Base-by-base conservation (phyloP, 2,888 invertebrate species). In the Lysandra bellargus region DNA sequence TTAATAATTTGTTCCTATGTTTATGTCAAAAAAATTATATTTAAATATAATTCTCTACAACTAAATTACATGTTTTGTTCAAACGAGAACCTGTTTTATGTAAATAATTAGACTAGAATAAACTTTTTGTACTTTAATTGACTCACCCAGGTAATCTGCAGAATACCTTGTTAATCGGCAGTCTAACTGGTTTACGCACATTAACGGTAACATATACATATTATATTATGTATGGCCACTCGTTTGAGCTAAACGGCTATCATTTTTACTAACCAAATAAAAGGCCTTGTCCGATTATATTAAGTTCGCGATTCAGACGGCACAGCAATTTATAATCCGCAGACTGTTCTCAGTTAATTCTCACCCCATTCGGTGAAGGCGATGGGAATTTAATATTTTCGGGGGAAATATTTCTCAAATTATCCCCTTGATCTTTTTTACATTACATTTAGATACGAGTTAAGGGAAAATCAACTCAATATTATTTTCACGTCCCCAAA, bases 341-440 rank as follows among this genome's bases (percentile, higher is more conserved):
- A 33, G 69, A 33, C 33, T 33, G 69, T 33, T 33, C 12, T 33
- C 69, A 33, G 33, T 69, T 33, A 69, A 69, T 69, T 69, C 69
- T 69, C 64, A 64, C 33, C 69, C 69, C 69, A 69, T 69, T 69
- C 14, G 14, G 33, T 33, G 30, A 33, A 69, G 5, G 33, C 33
- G 69, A 69, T 33, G 14, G 33, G 69, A 69, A 69, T 69, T 69
- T 69, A 69, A 69, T 69, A 33, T 69, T 69, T 33, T 69, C 69
- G 69, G 9, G 33, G 33, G 69, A 14, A 69, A 69, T 69, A 33
- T 33, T 69, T 69, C 33, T 69, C 69, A 33, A 69, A 69, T 69
- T 69, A 33, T 33, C 30, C 33, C 14, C 69, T 69, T 69, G 69
- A 30, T 69, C 69, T 14, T 14, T 33, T 33, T 14, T 33, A 69